Conservation (phyloP, 1,140 invertebrate species). For the Calephelis nemesis region DNA sequence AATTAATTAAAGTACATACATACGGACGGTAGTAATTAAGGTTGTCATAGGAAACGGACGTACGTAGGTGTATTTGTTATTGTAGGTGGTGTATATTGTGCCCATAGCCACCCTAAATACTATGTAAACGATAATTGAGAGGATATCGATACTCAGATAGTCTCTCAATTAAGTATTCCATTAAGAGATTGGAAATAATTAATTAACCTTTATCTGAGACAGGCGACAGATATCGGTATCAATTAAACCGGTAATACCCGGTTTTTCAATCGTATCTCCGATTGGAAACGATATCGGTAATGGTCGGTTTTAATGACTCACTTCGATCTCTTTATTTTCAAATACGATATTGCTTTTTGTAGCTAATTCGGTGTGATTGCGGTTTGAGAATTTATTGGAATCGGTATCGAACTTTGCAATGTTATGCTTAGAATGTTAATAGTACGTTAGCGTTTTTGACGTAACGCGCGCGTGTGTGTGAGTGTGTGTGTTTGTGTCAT, state of each 20-base stretch:
- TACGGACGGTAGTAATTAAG: no score
- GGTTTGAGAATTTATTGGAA: no score
- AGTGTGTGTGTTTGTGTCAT: no score
- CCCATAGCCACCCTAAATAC: not conserved
- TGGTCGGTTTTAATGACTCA: not conserved
- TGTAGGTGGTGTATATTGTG: no score
- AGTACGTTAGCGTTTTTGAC: not conserved
- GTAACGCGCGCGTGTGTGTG: not conserved
- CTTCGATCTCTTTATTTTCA: not conserved
- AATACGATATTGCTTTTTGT: not conserved
- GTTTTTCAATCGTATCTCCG: constrained; percentile 6
- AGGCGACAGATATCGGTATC: constrained; percentile 2
- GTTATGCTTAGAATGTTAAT: no score
- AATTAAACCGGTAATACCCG: constrained; percentile 8
- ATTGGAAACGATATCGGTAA: constrained; percentile 1
- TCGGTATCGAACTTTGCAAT: no score
- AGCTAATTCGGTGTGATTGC: no score
- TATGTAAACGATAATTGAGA: not conserved
- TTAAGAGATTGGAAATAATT: constrained; percentile 15
- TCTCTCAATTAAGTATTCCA: constrained; percentile 8
- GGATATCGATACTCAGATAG: constrained; percentile 5
- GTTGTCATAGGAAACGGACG: no score
- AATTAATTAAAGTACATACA: no score
- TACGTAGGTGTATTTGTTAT: no score
- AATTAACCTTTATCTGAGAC: constrained; percentile 8